phyloP scores from a whole-genome alignment of 2,797 vertebrate genomes.

The Enteromius mattozi region DNA sequence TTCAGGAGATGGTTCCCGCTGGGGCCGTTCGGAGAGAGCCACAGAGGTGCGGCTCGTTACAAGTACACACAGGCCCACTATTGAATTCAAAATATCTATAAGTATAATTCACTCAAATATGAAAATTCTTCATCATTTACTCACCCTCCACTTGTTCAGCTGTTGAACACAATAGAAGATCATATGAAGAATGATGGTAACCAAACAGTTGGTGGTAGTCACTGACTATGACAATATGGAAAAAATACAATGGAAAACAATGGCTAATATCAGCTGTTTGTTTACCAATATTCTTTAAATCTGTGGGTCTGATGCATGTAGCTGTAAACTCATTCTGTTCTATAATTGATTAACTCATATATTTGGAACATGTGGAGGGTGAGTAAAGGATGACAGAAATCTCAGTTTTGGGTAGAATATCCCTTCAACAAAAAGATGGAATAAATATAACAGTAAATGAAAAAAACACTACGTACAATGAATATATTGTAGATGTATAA shows the following conservation, averaged over 20 bases:
- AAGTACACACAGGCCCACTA: background rate
- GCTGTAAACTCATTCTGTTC: background rate
- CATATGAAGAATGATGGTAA: background rate
- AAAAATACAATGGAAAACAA: background rate
- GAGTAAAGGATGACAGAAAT: background rate
- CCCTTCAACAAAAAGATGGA: background rate
- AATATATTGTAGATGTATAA: background rate
- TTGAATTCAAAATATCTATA: background rate
- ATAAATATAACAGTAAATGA: background rate
- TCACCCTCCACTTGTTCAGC: background rate
- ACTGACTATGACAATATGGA: background rate
- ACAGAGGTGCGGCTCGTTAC: too few relatives aligned
- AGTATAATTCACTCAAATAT: background rate
- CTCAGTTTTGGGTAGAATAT: background rate
- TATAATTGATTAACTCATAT: background rate
- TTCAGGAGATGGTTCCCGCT: too few relatives aligned
- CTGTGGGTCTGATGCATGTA: background rate
- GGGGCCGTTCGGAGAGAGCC: too few relatives aligned
- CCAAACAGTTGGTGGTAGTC: background rate
- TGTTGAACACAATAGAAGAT: background rate
- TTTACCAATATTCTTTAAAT: background rate
- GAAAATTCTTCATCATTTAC: background rate
- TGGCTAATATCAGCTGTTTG: too few relatives aligned
- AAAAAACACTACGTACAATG: background rate
- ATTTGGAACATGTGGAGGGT: background rate